Evolutionary conservation across 2,113 vertebrate genomes (phyloP).

Genomic region (Vulpes ferrilata): DNA sequence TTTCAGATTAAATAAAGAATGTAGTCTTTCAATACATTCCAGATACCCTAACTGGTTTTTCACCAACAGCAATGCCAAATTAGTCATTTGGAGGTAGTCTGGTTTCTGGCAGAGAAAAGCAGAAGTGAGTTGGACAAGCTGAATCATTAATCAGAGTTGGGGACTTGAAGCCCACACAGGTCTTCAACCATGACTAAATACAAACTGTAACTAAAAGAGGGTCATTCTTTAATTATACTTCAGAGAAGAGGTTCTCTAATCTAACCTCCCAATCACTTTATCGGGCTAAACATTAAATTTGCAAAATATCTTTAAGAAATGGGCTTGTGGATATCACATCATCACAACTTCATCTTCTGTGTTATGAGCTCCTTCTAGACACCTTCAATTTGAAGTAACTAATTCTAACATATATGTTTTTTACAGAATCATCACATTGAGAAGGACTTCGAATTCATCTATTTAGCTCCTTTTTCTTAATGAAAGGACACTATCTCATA

Average conservation of each 20-base stretch:
- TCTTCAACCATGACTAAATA: background rate
- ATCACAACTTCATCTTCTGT: background rate
- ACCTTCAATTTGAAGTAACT: slow-evolving; percentile 2
- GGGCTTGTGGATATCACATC: background rate
- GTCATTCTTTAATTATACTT: background rate
- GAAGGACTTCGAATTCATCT: background rate
- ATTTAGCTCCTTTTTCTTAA: background rate
- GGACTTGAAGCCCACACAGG: background rate
- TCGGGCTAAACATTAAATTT: background rate
- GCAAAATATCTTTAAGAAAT: slow-evolving; percentile 33
- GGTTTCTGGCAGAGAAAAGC: background rate
- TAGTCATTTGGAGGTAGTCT: background rate
- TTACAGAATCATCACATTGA: background rate
- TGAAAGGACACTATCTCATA: background rate
- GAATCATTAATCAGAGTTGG: slow-evolving; percentile 15
- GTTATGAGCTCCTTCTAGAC: background rate
- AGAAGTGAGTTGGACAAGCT: background rate
- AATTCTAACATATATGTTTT: slow-evolving; percentile 1
- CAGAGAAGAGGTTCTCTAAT: background rate
- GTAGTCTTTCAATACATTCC: slow-evolving; percentile 29
- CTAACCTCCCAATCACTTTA: background rate
- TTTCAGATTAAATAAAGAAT: slow-evolving; percentile 17
- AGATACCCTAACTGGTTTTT: slow-evolving; percentile 3
- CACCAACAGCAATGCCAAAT: background rate
- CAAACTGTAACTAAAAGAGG: background rate